Base-by-base conservation (phyloP, 2,113 vertebrate genomes). In the Circaetus gallicus region DNA sequence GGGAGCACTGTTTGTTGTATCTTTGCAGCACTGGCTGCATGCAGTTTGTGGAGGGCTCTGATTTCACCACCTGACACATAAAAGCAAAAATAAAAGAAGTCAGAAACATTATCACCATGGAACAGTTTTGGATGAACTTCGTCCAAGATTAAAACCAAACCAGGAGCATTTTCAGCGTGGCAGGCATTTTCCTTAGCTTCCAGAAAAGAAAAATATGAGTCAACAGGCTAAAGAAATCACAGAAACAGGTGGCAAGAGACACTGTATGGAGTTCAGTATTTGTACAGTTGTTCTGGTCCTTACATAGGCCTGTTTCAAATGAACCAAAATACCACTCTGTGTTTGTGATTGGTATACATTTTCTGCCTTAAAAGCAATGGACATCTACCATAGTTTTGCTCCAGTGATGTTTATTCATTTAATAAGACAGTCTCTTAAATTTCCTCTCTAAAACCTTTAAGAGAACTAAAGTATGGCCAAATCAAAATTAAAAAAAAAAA, bases 201-300 rank as follows among this genome's bases (percentile, higher is more conserved):
- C 86, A 97, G 95, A 93, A 90, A 93, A 93, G 82, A 92, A 92
- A 94, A 92, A 62, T 49, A 77, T 90, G 92, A 86, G 86, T 74
- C 82, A 95, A 83, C 76, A 86, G 32, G 82, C 95, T 93, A 95
- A 97, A 97, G 92, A 96, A 96, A 92, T 92, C 93, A 45, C 89
- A 95, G 86, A 84, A 95, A 95, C 96, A 96, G 95, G 90, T 97
- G 96, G 90, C 2, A 10, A 87, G 90, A 88, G 82, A 85, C 0
- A 0, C 79, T 86, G 47, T 32, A 45, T 45, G n/a, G 80, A 69
- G 83, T 53, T 67, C 69, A 47, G 72, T 84, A 70, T 82, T 96
- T 50, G 43, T 84, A 77, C 94, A 95, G 95, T 97, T 97, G 96
- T 81, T 93, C 80, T 82, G 76, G 52, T 90, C 79, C 88, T 78